A percentile compares a stretch with the other conserved stretches of the same genome.
phyloP scores from a whole-genome alignment of 1,140 invertebrate species.

The Bombus superbus region DNA sequence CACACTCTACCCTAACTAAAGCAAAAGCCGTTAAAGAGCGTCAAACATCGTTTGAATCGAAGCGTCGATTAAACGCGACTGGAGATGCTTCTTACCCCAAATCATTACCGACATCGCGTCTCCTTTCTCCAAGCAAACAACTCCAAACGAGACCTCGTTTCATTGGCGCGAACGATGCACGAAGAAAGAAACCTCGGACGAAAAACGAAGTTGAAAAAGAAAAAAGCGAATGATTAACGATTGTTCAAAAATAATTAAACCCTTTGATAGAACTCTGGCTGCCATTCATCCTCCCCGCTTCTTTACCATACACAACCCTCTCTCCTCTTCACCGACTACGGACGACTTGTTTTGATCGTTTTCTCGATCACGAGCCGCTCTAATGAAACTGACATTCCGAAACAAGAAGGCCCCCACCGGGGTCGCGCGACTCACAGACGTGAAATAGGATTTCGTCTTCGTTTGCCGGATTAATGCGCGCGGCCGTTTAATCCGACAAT shows the following conservation, averaged over 20 bases:
- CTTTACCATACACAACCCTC: background rate
- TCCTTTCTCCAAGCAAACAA: background rate
- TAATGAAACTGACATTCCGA: conserved; percentile 79
- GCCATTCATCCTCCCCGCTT: conserved; percentile 45
- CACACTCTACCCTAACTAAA: no score
- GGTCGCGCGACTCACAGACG: conserved; percentile 57
- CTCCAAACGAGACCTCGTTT: no score
- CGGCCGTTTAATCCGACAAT: conserved; percentile 81
- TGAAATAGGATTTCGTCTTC: conserved; percentile 79
- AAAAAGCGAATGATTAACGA: conserved; percentile 41
- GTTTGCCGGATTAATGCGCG: conserved; percentile 77
- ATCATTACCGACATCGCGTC: conserved; percentile 13
- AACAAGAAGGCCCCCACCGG: conserved; percentile 69
- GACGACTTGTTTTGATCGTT: conserved; percentile 71
- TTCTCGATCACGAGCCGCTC: conserved; percentile 72
- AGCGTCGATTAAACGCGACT: background rate
- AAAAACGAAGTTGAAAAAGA: background rate
- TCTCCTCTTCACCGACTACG: no score
- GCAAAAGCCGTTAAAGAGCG: background rate
- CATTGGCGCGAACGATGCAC: background rate
- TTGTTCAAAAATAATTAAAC: conserved; percentile 51
- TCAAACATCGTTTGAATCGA: background rate
- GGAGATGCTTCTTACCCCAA: background rate
- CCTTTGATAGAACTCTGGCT: conserved; percentile 21
- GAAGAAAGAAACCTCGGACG: background rate